Evolutionary conservation across 1,140 invertebrate species (phyloP).

Genomic region (Pogonus chalceus): DNA sequence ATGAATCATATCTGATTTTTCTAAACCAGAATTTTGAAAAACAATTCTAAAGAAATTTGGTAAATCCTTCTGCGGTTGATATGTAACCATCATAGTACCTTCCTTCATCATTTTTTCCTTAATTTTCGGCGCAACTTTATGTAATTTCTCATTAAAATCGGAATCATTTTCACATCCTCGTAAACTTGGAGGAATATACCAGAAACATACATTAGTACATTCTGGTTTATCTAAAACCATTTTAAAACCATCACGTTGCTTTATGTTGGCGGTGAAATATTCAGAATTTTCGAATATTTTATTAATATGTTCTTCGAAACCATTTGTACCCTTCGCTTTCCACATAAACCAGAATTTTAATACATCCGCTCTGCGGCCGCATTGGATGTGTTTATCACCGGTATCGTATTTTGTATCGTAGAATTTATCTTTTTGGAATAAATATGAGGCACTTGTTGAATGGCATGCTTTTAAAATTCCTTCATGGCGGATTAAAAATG

Average conservation of each 20-base stretch:
- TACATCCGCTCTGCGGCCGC: constrained; percentile 87
- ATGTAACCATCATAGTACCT: constrained; percentile 91
- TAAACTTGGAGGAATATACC: constrained; percentile 80
- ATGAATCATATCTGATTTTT: constrained; percentile 71
- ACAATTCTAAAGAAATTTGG: constrained; percentile 93
- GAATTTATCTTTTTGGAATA: constrained; percentile 95
- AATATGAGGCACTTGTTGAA: constrained; percentile 70
- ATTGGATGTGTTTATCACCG: constrained; percentile 88
- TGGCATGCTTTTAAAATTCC: constrained; percentile 51
- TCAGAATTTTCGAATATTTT: constrained; percentile 62
- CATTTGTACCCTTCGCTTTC: constrained; percentile 83
- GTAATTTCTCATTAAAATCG: constrained; percentile 57
- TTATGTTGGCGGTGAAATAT: constrained; percentile 60
- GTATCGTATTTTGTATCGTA: constrained; percentile 87
- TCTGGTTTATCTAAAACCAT: constrained; percentile 71
- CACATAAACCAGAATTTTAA: constrained; percentile 98
- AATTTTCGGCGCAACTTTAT: constrained; percentile 80
- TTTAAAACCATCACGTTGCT: constrained; percentile 56
- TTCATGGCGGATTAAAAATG: constrained; percentile 65
- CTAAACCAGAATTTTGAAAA: constrained; percentile 78
- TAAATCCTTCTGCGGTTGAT: constrained; percentile 69
- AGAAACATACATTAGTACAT: constrained; percentile 92
- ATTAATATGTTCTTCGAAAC: constrained; percentile 71
- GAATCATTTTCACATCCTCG: constrained; percentile 44
- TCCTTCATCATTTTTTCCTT: constrained; percentile 92